Evolutionary conservation across 1,140 invertebrate genomes (phyloP), one percentile per base, ranked within the genome.

Genomic region (Pseudomyrmex flavicornis): DNA sequence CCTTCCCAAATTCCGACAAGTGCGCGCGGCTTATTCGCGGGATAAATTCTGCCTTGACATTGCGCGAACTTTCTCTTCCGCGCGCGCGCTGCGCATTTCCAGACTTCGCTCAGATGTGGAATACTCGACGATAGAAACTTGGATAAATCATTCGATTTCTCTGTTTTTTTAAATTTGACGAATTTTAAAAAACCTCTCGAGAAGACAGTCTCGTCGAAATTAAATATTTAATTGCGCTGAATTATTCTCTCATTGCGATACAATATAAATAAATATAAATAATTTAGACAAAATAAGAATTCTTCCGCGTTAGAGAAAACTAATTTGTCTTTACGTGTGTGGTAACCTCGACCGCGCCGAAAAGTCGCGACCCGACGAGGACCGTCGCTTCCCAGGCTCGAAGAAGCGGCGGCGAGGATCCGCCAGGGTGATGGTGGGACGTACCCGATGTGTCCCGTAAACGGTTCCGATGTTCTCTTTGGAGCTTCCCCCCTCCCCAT

Each of bases 381-480:
- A 77, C 26, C 46, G 35, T 35, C 35, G 59, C 73, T 83, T 87
- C 85, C 73, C 86, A 86, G 77, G 66, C 63, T 70, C 61, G 59
- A 79, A 74, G 76, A 87, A 84, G 13, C 63, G 70, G 63, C 65
- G 72, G 63, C 65, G 79, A 68, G 59, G 84, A 87, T 73, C 76
- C 76, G 68, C 86, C 59, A 35, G 35, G 35, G 35, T 44, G 72
- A 44, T 50, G 72, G 52, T 50, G 66, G 69, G 63, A 70, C 44
- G 74, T 52, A 44, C 22, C 73, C 48, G 70, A 48, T 72, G 76
- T 82, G 85, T 65, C 87, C 90, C 90, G 91, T 93, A 90, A 92
- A 91, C 91, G 90, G 91, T 92, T 91, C 89, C 89, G 90, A 93
- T 91, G 90, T 90, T 92, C 91, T 87, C 85, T 77, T 88, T 7